A percentile compares a stretch with the other conserved stretches of the same genome.
Conservation (phyloP, 2,113 vertebrate genomes). For the Chamaetylas fuelleborni region DNA sequence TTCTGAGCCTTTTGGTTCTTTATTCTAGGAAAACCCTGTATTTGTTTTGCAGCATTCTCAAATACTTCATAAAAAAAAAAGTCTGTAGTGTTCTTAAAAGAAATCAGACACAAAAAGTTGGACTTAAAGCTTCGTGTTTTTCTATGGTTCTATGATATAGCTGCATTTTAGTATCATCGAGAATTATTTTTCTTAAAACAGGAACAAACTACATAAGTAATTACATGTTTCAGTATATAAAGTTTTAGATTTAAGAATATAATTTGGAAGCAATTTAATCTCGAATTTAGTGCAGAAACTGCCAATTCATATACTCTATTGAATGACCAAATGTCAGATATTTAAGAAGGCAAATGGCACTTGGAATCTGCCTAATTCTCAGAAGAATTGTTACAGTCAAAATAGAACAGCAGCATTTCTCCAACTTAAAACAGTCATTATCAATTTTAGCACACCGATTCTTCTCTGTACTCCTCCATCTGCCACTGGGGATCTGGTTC, state of each 20-base stretch:
- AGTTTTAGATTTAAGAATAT: not conserved
- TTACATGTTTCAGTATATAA: not conserved
- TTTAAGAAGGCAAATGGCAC: not conserved
- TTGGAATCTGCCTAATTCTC: not conserved
- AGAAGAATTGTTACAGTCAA: not conserved
- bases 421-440: not conserved
- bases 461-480: not conserved
- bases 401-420: not conserved
- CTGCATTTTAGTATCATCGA: not conserved
- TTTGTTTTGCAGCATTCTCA: not conserved
- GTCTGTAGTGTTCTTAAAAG: not conserved
- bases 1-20: not conserved
- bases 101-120: not conserved
- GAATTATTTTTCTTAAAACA: not conserved
- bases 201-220: not conserved
- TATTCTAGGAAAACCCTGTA: not conserved
- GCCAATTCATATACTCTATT: not conserved
- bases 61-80: not conserved
- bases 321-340: not conserved
- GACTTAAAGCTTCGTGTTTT: not conserved
- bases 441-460: not conserved
- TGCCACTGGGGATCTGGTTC: not conserved
- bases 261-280: not conserved
- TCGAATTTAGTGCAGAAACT: not conserved
- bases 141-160: not conserved